Conservation (phyloP, 2,888 invertebrate genomes). For the Metallyticus violacea region DNA sequence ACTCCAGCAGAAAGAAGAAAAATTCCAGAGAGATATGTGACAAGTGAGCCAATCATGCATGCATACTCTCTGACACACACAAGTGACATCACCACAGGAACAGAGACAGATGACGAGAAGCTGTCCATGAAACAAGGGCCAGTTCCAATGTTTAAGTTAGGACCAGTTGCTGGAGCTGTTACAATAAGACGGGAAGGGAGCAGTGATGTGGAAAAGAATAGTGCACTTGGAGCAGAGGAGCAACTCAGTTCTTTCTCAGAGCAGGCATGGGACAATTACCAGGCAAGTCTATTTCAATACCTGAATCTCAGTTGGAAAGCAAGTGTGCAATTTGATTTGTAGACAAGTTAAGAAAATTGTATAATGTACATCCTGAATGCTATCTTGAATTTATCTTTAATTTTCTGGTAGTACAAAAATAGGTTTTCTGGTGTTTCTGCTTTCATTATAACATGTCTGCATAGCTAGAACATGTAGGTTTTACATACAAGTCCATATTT, state of each 20-base stretch:
- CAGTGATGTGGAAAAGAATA: conserved; percentile 39
- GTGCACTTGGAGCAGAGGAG: conserved; percentile 52
- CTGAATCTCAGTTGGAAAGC: too few relatives aligned
- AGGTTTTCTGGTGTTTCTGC: too few relatives aligned
- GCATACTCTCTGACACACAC: conserved; percentile 41
- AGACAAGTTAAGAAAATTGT: too few relatives aligned
- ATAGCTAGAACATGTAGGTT: too few relatives aligned
- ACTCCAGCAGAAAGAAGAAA: conserved; percentile 39
- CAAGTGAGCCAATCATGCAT: conserved; percentile 62
- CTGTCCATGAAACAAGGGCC: neutral
- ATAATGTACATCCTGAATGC: too few relatives aligned
- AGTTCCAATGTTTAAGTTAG: conserved; percentile 39
- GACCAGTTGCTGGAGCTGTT: conserved; percentile 37
- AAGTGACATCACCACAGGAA: conserved; percentile 34
- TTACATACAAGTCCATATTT: too few relatives aligned
- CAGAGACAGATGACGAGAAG: conserved; percentile 50
- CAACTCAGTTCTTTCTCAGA: conserved; percentile 84
- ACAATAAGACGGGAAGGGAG: conserved; percentile 48
- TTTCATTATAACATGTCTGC: too few relatives aligned
- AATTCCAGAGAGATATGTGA: conserved; percentile 50
- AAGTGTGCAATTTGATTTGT: too few relatives aligned
- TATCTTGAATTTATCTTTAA: too few relatives aligned
- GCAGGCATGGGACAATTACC: conserved; percentile 94
- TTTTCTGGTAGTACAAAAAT: too few relatives aligned
- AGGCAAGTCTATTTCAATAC: conserved; percentile 56